Evolutionary conservation across 2,113 vertebrate genomes (phyloP).

Genomic region (Sardina pilchardus): DNA sequence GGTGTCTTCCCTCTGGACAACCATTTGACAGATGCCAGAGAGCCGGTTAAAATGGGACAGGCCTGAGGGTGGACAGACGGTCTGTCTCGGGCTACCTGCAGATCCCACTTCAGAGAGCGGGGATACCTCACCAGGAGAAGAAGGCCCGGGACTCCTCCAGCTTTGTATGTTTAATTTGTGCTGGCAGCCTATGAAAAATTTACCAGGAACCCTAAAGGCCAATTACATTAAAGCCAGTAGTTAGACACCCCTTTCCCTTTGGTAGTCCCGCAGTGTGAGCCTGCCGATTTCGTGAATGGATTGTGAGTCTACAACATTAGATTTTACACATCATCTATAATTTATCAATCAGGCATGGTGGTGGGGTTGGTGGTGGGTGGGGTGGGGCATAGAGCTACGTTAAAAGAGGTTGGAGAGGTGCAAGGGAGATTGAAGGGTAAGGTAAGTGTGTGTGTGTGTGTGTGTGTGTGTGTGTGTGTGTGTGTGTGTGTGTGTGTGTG

Average conservation of each 20-base stretch:
- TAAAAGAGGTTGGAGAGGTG: slow-evolving; percentile 41
- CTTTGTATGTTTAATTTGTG: slow-evolving; percentile 80
- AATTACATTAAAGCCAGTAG: slow-evolving; percentile 92
- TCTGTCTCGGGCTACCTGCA: background rate
- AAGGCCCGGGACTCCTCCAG: slow-evolving; percentile 52
- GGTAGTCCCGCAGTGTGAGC: slow-evolving; percentile 78
- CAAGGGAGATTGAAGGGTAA: slow-evolving; percentile 18
- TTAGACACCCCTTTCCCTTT: slow-evolving; percentile 85
- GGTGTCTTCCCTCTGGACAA: background rate
- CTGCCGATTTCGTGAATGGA: slow-evolving; percentile 83
- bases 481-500: slow-evolving; percentile 41
- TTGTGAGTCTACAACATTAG: slow-evolving; percentile 86
- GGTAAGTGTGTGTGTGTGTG: slow-evolving; percentile 23
- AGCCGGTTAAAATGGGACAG: background rate
- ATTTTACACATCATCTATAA: slow-evolving; percentile 92
- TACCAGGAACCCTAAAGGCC: slow-evolving; percentile 86
- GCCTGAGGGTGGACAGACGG: background rate
- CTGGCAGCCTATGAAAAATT: slow-evolving; percentile 93
- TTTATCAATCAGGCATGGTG: slow-evolving; percentile 65
- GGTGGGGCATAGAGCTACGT: slow-evolving; percentile 36
- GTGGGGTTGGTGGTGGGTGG: slow-evolving; percentile 37
- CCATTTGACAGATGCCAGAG: background rate
- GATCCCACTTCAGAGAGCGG: background rate
- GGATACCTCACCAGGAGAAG: slow-evolving; percentile 24
- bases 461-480: slow-evolving; percentile 40